A percentile compares a stretch with the other conserved stretches of the same genome.
Evolutionary conservation across 2,113 vertebrate species (phyloP).

Genomic region (Catharus minimus): DNA sequence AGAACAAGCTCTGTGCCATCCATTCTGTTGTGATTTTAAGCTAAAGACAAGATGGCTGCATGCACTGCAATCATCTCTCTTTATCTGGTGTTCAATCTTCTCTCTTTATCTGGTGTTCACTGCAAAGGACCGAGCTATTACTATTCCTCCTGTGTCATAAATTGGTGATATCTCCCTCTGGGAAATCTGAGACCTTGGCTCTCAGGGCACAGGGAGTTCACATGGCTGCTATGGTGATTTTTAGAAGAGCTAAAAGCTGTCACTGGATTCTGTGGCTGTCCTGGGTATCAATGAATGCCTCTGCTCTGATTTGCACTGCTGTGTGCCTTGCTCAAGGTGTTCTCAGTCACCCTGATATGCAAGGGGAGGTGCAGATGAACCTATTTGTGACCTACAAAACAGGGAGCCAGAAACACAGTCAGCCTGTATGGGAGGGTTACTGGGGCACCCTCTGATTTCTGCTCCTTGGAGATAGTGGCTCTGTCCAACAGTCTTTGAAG

Average conservation of each 20-base stretch:
- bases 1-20: background rate
- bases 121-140: background rate
- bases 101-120: background rate
- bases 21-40: background rate
- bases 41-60: background rate
- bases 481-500: background rate
- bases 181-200: background rate
- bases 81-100: background rate
- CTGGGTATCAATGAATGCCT: background rate
- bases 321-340: background rate
- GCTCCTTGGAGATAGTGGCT: background rate
- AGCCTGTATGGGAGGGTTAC: background rate
- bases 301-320: background rate
- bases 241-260: background rate
- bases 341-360: background rate
- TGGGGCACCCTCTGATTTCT: background rate
- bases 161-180: fast-evolving
- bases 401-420: background rate
- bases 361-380: background rate
- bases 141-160: background rate
- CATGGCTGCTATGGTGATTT: background rate
- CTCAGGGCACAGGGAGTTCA: background rate
- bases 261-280: background rate
- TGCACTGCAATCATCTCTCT: background rate
- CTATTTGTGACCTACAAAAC: background rate